phyloP scores from a whole-genome alignment of 2,797 vertebrate species.

The Rhinogobio ventralis region DNA sequence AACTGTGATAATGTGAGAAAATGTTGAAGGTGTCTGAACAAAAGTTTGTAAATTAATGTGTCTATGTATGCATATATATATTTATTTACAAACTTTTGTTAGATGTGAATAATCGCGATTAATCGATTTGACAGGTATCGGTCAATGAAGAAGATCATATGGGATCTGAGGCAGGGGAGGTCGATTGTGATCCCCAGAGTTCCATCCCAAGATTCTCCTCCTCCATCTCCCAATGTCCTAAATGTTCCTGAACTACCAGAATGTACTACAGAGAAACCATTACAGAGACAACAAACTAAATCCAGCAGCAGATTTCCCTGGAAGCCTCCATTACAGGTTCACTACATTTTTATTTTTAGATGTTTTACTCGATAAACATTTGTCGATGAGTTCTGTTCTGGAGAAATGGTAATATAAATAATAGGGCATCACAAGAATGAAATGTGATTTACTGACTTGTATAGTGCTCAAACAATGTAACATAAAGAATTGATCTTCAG shows the following conservation, averaged over 20 bases:
- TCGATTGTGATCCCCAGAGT: neutral
- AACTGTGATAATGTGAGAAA: too few relatives aligned
- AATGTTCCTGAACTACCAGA: neutral
- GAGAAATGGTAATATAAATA: neutral
- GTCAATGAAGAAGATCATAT: conserved; percentile 60
- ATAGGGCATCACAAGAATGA: neutral
- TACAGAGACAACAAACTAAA: conserved; percentile 44
- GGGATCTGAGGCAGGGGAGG: conserved; percentile 35
- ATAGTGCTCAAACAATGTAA: neutral
- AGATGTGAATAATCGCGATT: too few relatives aligned
- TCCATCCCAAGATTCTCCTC: conserved; percentile 39
- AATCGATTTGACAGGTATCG: conserved; percentile 54
- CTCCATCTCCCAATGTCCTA: conserved; percentile 7
- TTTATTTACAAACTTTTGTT: too few relatives aligned
- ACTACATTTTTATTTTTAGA: neutral
- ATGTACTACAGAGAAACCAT: neutral
- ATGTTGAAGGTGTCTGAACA: too few relatives aligned
- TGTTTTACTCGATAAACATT: neutral
- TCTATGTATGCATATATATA: too few relatives aligned
- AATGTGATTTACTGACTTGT: neutral
- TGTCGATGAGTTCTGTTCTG: neutral
- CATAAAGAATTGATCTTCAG: conserved; percentile 55
- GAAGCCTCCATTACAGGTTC: conserved; percentile 71
- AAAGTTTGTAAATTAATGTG: too few relatives aligned
- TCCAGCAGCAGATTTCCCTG: conserved; percentile 62